Conservation (phyloP, 2,888 invertebrate genomes). For the Chrysolina haemoptera region DNA sequence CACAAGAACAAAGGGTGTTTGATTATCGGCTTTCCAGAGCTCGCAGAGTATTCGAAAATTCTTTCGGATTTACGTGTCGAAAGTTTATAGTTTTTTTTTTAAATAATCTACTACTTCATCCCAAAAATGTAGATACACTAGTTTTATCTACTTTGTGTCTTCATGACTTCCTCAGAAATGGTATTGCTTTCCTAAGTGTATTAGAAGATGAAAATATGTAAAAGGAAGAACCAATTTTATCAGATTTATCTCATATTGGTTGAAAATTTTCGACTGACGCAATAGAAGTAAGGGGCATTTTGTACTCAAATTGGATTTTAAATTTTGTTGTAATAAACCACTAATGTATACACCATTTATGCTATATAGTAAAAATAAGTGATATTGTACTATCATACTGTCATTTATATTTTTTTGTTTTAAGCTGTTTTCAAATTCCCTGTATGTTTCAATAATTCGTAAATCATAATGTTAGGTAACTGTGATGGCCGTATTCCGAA, state of each 20-base stretch:
- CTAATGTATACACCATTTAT: background rate
- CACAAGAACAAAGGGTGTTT: slow-evolving; percentile 1
- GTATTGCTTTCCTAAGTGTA: slow-evolving; percentile 28
- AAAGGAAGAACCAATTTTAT: slow-evolving; percentile 36
- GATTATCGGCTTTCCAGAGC: slow-evolving; percentile 23
- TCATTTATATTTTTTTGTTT: background rate
- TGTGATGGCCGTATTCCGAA: background rate
- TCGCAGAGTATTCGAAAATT: slow-evolving; percentile 10
- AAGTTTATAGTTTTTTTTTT: slow-evolving; percentile 16
- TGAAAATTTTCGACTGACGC: slow-evolving; percentile 37
- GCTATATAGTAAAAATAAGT: background rate
- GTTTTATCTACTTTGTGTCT: slow-evolving; percentile 31
- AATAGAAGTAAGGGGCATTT: slow-evolving; percentile 34
- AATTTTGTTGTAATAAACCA: background rate
- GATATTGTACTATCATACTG: background rate
- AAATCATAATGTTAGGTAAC: background rate
- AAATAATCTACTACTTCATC: slow-evolving; percentile 24
- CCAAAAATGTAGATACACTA: slow-evolving; percentile 28
- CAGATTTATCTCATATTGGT: slow-evolving; percentile 36
- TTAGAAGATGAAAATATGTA: slow-evolving; percentile 39
- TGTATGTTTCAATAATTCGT: background rate
- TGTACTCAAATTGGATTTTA: slow-evolving; percentile 1
- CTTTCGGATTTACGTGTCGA: slow-evolving; percentile 17
- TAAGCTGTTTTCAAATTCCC: background rate
- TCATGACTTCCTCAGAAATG: slow-evolving; percentile 35